Percentiles rank a stretch among this genome's conserved stretches.
These are phyloP conservation scores for Nineta flava DNA, from an alignment of 2,888 invertebrate species.

Conservation along the genomic window DNA sequence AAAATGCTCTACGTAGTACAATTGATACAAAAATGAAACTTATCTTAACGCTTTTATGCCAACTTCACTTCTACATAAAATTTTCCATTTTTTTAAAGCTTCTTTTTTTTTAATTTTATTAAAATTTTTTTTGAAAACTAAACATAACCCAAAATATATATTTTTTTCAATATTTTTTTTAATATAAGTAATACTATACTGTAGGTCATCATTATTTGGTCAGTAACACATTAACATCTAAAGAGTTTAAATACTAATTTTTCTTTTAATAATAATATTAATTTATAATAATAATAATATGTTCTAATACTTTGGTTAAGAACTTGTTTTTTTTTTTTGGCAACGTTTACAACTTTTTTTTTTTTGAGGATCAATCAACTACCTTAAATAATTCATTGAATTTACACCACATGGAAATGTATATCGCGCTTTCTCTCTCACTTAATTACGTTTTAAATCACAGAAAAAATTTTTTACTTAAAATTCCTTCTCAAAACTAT, in stretches of 20 bases:
- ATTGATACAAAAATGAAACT: too few species aligned
- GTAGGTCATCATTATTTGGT: constrained; percentile 1
- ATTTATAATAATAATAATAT: neutral
- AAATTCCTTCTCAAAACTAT: neutral
- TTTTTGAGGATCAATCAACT: neutral
- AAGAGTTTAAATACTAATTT: neutral
- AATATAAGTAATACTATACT: too few species aligned
- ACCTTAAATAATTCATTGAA: neutral
- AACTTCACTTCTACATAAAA: too few species aligned
- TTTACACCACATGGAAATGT: too few species aligned
- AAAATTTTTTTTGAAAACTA: neutral
- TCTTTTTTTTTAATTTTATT: neutral
- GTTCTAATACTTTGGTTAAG: constrained; percentile 6
- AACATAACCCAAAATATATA: neutral
- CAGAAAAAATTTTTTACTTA: neutral
- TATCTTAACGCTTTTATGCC: too few species aligned
- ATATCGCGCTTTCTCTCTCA: too few species aligned
- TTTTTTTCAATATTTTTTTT: too few species aligned
- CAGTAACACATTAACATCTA: constrained; percentile 7
- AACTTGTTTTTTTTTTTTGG: constrained; percentile 2
- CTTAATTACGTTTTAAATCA: neutral
- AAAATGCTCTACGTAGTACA: too few species aligned
- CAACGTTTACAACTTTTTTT: constrained; percentile 1
- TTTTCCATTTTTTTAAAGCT: too few species aligned
- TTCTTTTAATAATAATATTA: neutral